A percentile compares a stretch with the other conserved stretches of the same genome.
These are phyloP conservation scores for Prorops nasuta DNA, from an alignment of 1,140 invertebrate species.

Conservation along the genomic window DNA sequence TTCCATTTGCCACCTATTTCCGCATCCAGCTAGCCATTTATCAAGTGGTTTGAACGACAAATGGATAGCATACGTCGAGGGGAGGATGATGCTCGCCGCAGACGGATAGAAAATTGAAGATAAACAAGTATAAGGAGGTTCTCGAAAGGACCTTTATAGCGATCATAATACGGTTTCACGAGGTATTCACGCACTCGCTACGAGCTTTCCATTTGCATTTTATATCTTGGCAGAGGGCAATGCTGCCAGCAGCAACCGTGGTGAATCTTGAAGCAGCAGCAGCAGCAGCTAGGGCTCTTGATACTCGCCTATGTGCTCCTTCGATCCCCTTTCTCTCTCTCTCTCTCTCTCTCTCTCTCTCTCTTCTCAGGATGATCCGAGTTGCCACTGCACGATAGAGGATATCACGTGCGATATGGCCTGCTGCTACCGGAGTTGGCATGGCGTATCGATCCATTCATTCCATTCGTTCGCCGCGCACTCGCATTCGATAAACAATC, in stretches of 20 bases:
- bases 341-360: conserved; percentile 2
- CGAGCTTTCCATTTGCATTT: conserved; percentile 26
- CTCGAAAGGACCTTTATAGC: neutral
- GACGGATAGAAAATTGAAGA: conserved; percentile 12
- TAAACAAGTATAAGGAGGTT: conserved; percentile 18
- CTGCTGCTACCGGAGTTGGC: no score
- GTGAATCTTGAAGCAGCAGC: neutral
- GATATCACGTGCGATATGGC: no score
- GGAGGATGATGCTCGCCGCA: neutral
- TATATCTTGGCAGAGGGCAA: conserved; percentile 23
- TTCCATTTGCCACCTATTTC: no score
- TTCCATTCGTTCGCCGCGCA: no score
- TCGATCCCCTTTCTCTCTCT: neutral
- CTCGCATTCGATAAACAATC: no score
- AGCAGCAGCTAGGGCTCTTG: neutral
- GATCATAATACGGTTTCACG: conserved; percentile 25
- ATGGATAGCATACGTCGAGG: neutral
- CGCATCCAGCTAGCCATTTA: no score
- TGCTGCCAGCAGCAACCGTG: conserved; percentile 13
- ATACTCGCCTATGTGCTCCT: neutral
- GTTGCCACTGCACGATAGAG: no score
- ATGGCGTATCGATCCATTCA: no score
- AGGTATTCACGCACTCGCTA: conserved; percentile 6
- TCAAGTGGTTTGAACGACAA: no score
- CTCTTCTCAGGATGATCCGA: no score